Evolutionary conservation across 1,140 invertebrate species (phyloP).

Genomic region (Cardiocondyla obscurior): DNA sequence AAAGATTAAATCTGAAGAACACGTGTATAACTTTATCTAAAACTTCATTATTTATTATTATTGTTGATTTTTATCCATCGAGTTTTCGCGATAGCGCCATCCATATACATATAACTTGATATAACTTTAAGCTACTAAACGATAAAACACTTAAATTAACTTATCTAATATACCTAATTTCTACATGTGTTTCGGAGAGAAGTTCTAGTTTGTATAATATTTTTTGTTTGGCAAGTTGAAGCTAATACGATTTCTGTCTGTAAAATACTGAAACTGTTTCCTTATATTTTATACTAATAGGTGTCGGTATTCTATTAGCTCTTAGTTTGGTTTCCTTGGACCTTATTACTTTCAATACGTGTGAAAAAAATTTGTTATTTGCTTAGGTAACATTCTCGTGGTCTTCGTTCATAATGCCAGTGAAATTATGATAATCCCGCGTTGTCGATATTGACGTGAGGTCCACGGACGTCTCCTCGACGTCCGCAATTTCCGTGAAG

Average conservation of each 20-base stretch:
- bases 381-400: constrained; percentile 18
- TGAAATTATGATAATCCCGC: constrained; percentile 28
- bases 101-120: no score
- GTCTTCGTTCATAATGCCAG: background rate
- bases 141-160: constrained; percentile 8
- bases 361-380: background rate
- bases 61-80: constrained; percentile 6
- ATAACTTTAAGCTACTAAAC: no score
- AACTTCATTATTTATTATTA: background rate
- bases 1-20: background rate
- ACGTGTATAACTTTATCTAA: background rate
- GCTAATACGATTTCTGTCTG: background rate
- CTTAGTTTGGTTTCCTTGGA: background rate
- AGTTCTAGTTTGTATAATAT: background rate
- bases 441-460: constrained; percentile 12
- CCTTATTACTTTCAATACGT: background rate
- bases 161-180: background rate
- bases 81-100: background rate
- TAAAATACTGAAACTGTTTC: background rate
- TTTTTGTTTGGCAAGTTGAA: constrained; percentile 19
- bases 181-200: background rate
- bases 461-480: background rate
- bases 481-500: constrained; percentile 25
- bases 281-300: constrained; percentile 10
- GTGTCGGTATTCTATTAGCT: constrained; percentile 14